Base-by-base conservation (phyloP, 2,113 vertebrate species). In the Tauraco erythrolophus region DNA sequence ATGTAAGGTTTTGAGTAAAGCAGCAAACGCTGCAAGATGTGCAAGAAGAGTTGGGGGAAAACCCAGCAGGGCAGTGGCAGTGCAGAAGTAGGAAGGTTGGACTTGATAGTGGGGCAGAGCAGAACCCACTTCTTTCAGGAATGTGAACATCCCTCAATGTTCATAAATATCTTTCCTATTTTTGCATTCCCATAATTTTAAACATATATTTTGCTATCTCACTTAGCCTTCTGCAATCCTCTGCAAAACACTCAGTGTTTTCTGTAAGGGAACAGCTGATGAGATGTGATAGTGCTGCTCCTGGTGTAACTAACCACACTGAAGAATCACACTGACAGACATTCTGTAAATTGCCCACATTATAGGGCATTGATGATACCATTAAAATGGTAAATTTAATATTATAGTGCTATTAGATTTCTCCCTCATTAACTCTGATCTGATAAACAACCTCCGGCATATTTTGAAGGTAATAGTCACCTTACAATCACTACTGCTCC, bases 341-440 rank as follows among this genome's bases (percentile, higher is more conserved):
- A 76, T 60, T 74, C 89, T 77, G 61, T 89, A 88, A 97, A 93
- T 96, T 97, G 77, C 95, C 72, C 60, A 65, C 72, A 66, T 92
- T 94, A 94, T 71, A 86, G 84, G 64, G 18, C 84, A 92, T 89
- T 84, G 89, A 96, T 96, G 72, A 89, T 92, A 75, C 85, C 77
- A 91, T 96, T 95, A 84, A 97, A 93, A 95, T 96, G 88, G 77
- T 80, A 88, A 94, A 91, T 92, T 94, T 89, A 88, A 81, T 93
- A 84, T 79, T 92, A 81, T 77, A 84, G 89, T 76, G 70, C 88
- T 95, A 68, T 96, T 95, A 94, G 86, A 78, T 96, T 97, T 95
- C 94, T 81, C 91, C 71, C 60, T 81, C 91, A 54, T 92, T 94
- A 96, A 96, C 84, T 97, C 89, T 64, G 92, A 91, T 93, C 86